A percentile compares a stretch with the other conserved stretches of the same genome.
These are phyloP conservation scores for Percina caprodes DNA, from an alignment of 2,113 vertebrate species.

Conservation along the genomic window DNA sequence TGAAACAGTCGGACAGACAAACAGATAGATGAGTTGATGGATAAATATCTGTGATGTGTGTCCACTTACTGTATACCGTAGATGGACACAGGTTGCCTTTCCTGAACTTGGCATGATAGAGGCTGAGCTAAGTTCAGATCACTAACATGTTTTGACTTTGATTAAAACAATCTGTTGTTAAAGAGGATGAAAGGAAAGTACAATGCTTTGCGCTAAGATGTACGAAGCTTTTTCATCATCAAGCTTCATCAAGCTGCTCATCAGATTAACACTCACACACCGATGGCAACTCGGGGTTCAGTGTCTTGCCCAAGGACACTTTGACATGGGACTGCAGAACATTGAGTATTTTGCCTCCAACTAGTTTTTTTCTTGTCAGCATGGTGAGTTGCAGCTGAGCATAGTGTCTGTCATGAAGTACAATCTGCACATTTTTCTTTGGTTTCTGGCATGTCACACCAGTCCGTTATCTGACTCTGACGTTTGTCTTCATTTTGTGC, in stretches of 20 bases:
- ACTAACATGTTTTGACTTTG: not conserved
- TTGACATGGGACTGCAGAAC: too few species aligned
- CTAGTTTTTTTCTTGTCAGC: not conserved
- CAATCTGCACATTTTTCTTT: not conserved
- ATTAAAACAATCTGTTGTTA: not conserved
- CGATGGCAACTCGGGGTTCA: too few species aligned
- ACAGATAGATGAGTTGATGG: not conserved
- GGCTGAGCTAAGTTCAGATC: not conserved
- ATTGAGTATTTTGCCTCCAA: slow-evolving; percentile 13
- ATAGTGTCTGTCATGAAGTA: slow-evolving; percentile 4
- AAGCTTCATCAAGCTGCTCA: too few species aligned
- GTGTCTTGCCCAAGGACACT: too few species aligned
- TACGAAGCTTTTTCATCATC: not conserved
- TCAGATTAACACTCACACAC: too few species aligned
- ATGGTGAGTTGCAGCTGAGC: not conserved
- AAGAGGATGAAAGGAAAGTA: not conserved
- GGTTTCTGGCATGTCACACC: not conserved
- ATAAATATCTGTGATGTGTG: not conserved
- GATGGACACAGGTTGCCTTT: not conserved
- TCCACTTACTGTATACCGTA: not conserved
- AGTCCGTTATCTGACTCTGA: not conserved
- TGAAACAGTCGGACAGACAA: not conserved
- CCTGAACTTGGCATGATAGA: not conserved
- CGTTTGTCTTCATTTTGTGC: slow-evolving; percentile 34
- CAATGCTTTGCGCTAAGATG: not conserved